Base-by-base conservation (phyloP, 2,797 vertebrate species). In the Melopsittacus undulatus region DNA sequence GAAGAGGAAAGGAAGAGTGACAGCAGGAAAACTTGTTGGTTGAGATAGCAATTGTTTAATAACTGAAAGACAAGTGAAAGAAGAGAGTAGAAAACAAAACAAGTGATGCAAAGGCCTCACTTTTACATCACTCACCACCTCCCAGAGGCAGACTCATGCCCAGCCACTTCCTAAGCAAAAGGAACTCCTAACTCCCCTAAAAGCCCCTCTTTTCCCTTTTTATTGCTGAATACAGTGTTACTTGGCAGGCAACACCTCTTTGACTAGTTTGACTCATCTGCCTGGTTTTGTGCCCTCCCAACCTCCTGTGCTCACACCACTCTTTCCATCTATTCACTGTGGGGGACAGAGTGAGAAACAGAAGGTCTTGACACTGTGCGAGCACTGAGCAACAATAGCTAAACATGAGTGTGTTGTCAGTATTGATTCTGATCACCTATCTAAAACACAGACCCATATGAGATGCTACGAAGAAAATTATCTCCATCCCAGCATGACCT, bases 101-200 rank as follows among this genome's bases (percentile, higher is more conserved):
- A 64, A 27, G 6, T 24, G 3, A 43, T n/a, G 8, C 18, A 40
- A 88, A 68, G 12, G 3, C 21, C 56, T 23, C n/a, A 34, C 56
- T 34, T 34, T 23, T 57, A 56, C 72, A 36, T 38, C 24, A 32
- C 7, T 64, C 20, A 43, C 15, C 32, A 46, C 10, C 6, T 69
- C 7, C 15, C 21, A 54, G 1, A 3, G 8, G 34, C 0, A 80
- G n/a, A 73, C 8, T 1, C 1, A 30, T 30, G 13, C 22, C n/a
- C 7, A 62, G 29, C 8, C 4, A 30, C 17, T 34, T 73, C 15
- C 42, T 1, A 0, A 82, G 24, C 22, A 59, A 38, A 49, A 56
- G 36, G 36, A 36, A 36, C 36, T 36, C 36, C 17, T 49, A 40
- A 61, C 4, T 7, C 26, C 17, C 4, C 9, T 61, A 46, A 88